Evolutionary conservation across 2,888 invertebrate genomes (phyloP), one percentile per base, ranked within the genome.

Genomic region (Junonia oenone): DNA sequence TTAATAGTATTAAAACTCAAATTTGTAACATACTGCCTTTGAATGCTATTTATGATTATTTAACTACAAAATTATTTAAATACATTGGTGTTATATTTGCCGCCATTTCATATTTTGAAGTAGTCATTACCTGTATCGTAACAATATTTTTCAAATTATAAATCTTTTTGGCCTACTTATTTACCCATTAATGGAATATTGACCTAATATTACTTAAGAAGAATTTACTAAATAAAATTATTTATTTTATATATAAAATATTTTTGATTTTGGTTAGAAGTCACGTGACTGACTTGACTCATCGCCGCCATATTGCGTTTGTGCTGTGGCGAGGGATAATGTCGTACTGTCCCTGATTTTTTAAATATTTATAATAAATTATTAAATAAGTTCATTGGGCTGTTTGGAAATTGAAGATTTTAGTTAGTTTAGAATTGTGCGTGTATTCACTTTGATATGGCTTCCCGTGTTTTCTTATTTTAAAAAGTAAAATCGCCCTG

Each of bases 301-400:
- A 59, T 61, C 61, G 68, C 71, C 80, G 84, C 84, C 84, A 84
- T 83, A 79, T 84, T 84, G 83, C 66, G 71, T 74, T 79, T 73
- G 73, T 72, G 69, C 73, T 67, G 73, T 78, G 72, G 73, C 67
- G 69, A 75, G 73, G 68, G 71, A 63, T 71, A 71, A 64, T 74
- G 71, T 72, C 68, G 61, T 51, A 52, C 70, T 71, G 72, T 75
- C 70, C 62, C 74, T 69, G 69, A 67, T 72, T 74, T 76, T 75
- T 75, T 63, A 69, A 69, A 67, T 68, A 68, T 69, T 70, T 72
- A 65, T 64, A 69, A 69, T 58, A n/a, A n/a, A 63, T 57, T 66
- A 66, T 62, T 67, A 64, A 58, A 63, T 64, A 52, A 22, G 58
- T 22, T 15, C 62, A 67, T 59, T 55, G 60, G 62, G 47, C 63